Evolutionary conservation across 2,888 invertebrate species (phyloP).

Genomic region (Ormyrus thymus): DNA sequence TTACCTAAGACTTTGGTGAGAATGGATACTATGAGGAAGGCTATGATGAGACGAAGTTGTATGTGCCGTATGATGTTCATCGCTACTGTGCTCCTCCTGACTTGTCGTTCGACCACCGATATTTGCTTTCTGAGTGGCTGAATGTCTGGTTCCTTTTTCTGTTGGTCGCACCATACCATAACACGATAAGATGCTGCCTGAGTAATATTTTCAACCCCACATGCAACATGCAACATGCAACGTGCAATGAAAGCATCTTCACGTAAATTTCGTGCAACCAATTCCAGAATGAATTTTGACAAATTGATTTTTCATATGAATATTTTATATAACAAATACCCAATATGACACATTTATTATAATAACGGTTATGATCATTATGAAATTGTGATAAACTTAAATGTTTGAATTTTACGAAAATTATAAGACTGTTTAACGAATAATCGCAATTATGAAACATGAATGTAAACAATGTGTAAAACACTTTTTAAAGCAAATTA

Average conservation of each 20-base stretch:
- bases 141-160: constrained; percentile 70
- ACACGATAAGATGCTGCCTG: constrained; percentile 67
- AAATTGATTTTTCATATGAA: constrained; percentile 1
- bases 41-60: constrained; percentile 73
- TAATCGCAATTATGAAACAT: background rate
- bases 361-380: too few species aligned
- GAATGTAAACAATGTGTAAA: constrained; percentile 19
- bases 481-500: constrained; percentile 25
- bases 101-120: constrained; percentile 71
- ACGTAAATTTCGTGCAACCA: constrained; percentile 11
- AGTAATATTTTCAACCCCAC: constrained; percentile 62
- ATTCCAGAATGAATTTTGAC: background rate
- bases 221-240: constrained; percentile 62
- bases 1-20: constrained; percentile 73
- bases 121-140: constrained; percentile 65
- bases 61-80: constrained; percentile 74
- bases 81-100: constrained; percentile 76
- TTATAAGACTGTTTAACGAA: too few species aligned
- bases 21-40: constrained; percentile 71
- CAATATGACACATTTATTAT: too few species aligned
- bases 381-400: too few species aligned
- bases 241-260: constrained; percentile 48
- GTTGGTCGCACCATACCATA: constrained; percentile 65
- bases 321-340: background rate
- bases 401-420: too few species aligned